Conservation (phyloP, 1,140 invertebrate genomes). For the Aphis craccivora region DNA sequence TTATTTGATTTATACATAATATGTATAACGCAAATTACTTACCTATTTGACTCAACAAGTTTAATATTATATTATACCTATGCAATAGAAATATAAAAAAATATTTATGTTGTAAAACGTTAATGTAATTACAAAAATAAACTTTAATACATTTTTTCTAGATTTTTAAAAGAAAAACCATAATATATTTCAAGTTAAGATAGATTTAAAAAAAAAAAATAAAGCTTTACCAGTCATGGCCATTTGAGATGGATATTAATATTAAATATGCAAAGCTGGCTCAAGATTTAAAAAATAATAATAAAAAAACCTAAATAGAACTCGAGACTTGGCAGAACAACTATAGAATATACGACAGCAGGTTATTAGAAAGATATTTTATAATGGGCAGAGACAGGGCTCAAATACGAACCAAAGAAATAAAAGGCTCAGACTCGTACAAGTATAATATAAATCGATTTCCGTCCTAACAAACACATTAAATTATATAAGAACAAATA, state of each 20-base stretch:
- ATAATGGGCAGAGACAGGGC: background rate
- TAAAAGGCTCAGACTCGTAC: background rate
- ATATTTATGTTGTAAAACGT: background rate
- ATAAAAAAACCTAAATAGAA: background rate
- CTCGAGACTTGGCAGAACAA: conserved; percentile 19
- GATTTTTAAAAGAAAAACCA: background rate
- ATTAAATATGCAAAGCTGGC: conserved; percentile 24
- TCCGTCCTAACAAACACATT: background rate
- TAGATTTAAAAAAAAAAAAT: background rate
- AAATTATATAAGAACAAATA: background rate
- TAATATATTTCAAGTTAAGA: background rate
- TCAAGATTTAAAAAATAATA: background rate
- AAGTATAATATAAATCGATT: background rate
- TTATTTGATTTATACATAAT: background rate
- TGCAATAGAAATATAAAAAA: background rate
- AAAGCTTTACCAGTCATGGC: conserved; percentile 6
- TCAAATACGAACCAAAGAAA: background rate
- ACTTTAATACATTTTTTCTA: background rate
- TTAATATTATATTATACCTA: background rate
- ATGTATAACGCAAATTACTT: background rate
- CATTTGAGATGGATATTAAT: conserved; percentile 35
- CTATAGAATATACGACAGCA: background rate
- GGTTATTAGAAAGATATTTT: background rate
- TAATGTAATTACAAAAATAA: background rate
- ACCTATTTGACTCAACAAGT: background rate